phyloP scores from a whole-genome alignment of 2,113 vertebrate species.

The Ancistrus triradiatus region DNA sequence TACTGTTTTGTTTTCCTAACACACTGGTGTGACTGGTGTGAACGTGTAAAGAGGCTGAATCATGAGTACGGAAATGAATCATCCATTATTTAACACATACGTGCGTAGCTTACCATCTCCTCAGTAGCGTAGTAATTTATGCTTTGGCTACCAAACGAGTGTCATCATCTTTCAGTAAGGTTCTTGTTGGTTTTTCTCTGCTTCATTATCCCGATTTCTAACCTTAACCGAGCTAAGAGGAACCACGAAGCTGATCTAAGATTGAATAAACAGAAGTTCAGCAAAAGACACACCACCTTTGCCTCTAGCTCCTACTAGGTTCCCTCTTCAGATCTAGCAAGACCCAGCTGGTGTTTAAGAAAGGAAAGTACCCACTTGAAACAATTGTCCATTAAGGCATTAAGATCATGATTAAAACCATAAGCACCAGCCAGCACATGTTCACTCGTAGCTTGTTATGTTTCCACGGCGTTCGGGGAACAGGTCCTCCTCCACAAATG shows the following conservation, averaged over 20 bases:
- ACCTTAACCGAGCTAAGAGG: background rate
- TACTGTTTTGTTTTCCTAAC: constrained; percentile 44
- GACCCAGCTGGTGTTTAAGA: constrained; percentile 38
- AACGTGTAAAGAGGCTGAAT: constrained; percentile 41
- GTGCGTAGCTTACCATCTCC: constrained; percentile 18
- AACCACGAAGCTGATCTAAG: constrained; percentile 6
- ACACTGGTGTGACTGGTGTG: constrained; percentile 40
- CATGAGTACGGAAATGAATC: constrained; percentile 38
- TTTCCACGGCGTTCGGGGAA: constrained; percentile 38
- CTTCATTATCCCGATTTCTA: background rate
- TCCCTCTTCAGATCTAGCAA: constrained; percentile 6
- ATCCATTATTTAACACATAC: constrained; percentile 42
- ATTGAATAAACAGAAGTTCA: background rate
- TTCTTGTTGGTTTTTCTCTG: background rate
- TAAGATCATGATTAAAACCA: constrained; percentile 46
- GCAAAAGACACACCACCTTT: background rate
- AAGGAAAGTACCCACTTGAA: constrained; percentile 47
- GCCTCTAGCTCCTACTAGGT: background rate
- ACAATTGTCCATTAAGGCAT: constrained; percentile 46
- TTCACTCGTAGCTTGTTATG: constrained; percentile 41
- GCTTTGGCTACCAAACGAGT: constrained; percentile 11
- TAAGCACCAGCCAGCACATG: constrained; percentile 37
- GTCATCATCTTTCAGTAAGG: constrained; percentile 6
- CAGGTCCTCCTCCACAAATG: constrained; percentile 42
- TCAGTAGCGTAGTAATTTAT: constrained; percentile 9